phyloP scores from a whole-genome alignment of 2,888 invertebrate genomes.

The Schrankia costaestrigalis region DNA sequence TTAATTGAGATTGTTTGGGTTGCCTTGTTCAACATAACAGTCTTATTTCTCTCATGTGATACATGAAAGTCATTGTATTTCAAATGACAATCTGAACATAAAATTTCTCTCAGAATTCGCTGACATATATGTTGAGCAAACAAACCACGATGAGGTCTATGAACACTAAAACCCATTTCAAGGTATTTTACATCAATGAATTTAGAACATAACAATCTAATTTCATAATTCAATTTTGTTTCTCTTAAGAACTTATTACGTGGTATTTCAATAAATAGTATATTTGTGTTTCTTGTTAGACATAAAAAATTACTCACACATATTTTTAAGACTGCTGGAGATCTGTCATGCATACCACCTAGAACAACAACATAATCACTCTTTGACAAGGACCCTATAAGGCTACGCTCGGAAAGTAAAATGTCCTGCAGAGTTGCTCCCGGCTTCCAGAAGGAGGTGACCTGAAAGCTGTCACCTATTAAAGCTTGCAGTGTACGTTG shows the following conservation, averaged over 20 bases:
- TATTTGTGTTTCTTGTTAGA: neutral
- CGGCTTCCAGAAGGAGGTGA: slow-evolving; percentile 1
- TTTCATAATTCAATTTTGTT: slow-evolving; percentile 1
- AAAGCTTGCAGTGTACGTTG: neutral
- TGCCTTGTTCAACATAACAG: too few species aligned
- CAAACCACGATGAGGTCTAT: neutral
- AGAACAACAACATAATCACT: slow-evolving; percentile 1
- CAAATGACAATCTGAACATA: neutral
- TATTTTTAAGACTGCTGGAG: neutral
- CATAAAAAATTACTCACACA: slow-evolving; percentile 3
- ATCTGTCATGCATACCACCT: slow-evolving; percentile 2
- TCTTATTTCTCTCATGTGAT: too few species aligned
- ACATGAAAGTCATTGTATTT: too few species aligned
- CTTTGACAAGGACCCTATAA: neutral
- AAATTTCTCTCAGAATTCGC: neutral
- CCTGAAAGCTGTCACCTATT: neutral
- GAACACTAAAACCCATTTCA: neutral
- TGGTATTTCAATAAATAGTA: neutral
- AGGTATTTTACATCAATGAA: neutral
- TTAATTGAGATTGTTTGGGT: too few species aligned
- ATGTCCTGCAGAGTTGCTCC: slow-evolving; percentile 1
- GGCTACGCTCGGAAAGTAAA: neutral
- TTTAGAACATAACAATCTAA: too few species aligned
- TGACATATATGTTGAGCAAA: neutral
- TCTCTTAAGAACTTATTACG: slow-evolving; percentile 1